phyloP scores from a whole-genome alignment of 2,797 vertebrate genomes.

The Vespertilio murinus region DNA sequence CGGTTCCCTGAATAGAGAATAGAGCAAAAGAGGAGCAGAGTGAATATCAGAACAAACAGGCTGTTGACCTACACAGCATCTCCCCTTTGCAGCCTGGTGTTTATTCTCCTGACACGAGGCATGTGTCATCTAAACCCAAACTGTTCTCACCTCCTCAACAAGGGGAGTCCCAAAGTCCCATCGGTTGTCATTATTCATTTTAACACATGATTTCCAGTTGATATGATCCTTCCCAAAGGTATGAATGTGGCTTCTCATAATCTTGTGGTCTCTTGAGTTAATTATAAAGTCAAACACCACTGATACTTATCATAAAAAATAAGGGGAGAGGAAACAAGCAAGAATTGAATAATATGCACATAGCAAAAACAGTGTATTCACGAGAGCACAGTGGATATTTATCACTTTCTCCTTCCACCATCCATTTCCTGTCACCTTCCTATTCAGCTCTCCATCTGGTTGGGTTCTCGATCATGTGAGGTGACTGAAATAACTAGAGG shows the following conservation, averaged over 20 bases:
- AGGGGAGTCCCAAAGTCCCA: not conserved
- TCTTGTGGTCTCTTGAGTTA: not conserved
- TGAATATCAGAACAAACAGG: not conserved
- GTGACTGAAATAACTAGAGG: not conserved
- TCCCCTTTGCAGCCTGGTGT: not conserved
- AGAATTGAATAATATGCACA: not conserved
- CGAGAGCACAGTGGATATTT: not conserved
- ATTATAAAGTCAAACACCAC: not conserved
- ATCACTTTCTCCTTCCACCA: not conserved
- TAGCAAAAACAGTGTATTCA: not conserved
- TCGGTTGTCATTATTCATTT: not conserved
- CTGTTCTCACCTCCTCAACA: not conserved
- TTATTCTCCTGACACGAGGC: not conserved
- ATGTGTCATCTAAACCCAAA: not conserved
- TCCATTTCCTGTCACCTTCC: not conserved
- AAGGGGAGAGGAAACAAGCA: not conserved
- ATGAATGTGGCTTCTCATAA: not conserved
- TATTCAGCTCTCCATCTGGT: not conserved
- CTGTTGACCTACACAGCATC: not conserved
- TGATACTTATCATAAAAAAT: not conserved
- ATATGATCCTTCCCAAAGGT: not conserved
- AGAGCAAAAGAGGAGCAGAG: not conserved
- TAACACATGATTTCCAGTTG: not conserved
- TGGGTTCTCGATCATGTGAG: not conserved
- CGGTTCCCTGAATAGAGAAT: not conserved